Evolutionary conservation across 2,113 vertebrate species (phyloP).

Genomic region (Spea bombifrons): DNA sequence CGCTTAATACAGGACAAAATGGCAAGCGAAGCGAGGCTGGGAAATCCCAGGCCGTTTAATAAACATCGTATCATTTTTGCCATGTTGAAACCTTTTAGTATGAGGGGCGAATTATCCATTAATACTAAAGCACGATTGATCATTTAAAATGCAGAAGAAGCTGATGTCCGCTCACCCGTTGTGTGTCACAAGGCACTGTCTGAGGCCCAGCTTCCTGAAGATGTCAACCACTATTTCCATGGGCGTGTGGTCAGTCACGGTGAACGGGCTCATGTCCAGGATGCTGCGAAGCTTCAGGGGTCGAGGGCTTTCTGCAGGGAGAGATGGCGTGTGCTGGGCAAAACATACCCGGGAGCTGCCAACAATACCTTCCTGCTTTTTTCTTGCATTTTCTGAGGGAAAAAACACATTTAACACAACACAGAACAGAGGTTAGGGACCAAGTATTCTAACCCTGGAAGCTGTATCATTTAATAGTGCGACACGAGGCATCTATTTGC

Average conservation of each 20-base stretch:
- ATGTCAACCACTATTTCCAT: conserved; percentile 99
- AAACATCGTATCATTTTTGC: too few species aligned
- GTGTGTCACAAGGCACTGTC: conserved; percentile 98
- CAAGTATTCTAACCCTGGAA: neutral
- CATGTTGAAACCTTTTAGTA: too few species aligned
- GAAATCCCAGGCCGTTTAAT: too few species aligned
- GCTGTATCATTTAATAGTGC: too few species aligned
- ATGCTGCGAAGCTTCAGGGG: conserved; percentile 95
- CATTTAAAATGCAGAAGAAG: neutral
- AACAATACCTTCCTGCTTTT: conserved; percentile 95
- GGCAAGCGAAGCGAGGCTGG: too few species aligned
- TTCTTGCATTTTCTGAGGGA: conserved; percentile 87
- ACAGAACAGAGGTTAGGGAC: neutral
- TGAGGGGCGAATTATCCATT: too few species aligned
- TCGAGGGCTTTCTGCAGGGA: conserved; percentile 94
- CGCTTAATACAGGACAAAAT: too few species aligned
- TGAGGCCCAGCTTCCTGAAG: conserved; percentile 94
- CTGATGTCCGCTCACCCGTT: conserved; percentile 81
- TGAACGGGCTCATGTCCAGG: conserved; percentile 98
- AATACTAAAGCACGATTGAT: too few species aligned
- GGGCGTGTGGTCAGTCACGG: conserved; percentile 96
- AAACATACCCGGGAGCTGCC: conserved; percentile 93
- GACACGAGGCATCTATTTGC: too few species aligned
- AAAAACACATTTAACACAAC: neutral
- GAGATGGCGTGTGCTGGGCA: conserved; percentile 92